These are phyloP conservation scores for Labeo catla DNA, from an alignment of 2,113 vertebrate genomes.

Conservation along the genomic window DNA sequence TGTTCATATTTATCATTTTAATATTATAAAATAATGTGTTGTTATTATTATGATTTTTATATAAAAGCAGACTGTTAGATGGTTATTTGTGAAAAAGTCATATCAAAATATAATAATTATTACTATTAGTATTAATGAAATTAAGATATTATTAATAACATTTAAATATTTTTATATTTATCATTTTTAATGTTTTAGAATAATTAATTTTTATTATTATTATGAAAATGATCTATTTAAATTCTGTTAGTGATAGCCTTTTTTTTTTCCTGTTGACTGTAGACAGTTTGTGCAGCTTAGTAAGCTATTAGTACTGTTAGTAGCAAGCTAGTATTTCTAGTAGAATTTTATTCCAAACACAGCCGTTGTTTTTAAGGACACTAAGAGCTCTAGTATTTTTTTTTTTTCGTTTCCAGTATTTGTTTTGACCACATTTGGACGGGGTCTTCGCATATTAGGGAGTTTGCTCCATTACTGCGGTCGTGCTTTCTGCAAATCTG, in stretches of 20 bases:
- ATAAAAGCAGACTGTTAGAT: too few relatives aligned
- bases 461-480: slow-evolving; percentile 45
- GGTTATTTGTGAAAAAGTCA: too few relatives aligned
- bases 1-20: too few relatives aligned
- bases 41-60: too few relatives aligned
- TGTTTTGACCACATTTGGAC: slow-evolving; percentile 40
- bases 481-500: slow-evolving; percentile 42
- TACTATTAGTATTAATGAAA: background rate
- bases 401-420: slow-evolving; percentile 22
- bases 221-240: background rate
- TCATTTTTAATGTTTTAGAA: background rate
- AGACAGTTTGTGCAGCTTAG: background rate
- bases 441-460: slow-evolving; percentile 40
- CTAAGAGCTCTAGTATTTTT: slow-evolving; percentile 17
- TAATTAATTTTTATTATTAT: background rate
- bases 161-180: background rate
- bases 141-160: background rate
- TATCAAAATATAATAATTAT: too few relatives aligned
- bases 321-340: background rate
- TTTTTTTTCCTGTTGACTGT: background rate
- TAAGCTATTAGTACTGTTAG: background rate
- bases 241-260: background rate
- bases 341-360: background rate
- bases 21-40: too few relatives aligned
- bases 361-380: background rate